Percentiles rank a stretch among this genome's conserved stretches.
Evolutionary conservation across 2,113 vertebrate genomes (phyloP).

Genomic region (Actenoides hombroni): DNA sequence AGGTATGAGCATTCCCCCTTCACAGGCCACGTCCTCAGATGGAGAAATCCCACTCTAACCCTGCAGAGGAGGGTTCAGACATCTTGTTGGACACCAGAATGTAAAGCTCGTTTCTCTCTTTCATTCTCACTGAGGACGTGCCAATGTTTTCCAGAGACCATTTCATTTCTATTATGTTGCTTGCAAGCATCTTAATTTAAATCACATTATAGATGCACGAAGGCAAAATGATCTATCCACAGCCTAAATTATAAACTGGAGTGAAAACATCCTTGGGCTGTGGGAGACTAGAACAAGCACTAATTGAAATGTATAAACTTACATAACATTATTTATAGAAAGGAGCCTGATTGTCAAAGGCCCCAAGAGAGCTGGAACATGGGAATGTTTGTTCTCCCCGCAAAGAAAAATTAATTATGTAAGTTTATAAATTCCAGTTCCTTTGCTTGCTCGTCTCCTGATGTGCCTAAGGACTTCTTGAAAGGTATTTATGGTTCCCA

Average conservation of each 20-base stretch:
- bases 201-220: background rate
- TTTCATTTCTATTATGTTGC: background rate
- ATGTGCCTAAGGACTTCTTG: conserved; percentile 1
- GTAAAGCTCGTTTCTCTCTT: background rate
- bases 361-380: background rate
- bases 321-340: conserved; percentile 48
- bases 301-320: conserved; percentile 46
- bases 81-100: background rate
- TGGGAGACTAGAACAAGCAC: background rate
- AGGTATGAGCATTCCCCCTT: background rate
- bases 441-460: conserved; percentile 4
- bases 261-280: conserved; percentile 46
- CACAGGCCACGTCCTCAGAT: background rate
- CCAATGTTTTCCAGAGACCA: background rate
- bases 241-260: conserved; percentile 40
- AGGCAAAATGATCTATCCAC: conserved; percentile 4
- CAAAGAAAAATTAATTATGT: conserved; percentile 38
- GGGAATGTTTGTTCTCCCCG: conserved; percentile 13
- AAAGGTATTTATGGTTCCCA: conserved; percentile 25
- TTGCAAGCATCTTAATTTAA: conserved; percentile 38
- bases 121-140: background rate
- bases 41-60: background rate
- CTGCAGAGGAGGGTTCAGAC: background rate
- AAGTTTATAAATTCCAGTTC: conserved; percentile 51
- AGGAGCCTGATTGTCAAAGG: conserved; percentile 34